Conservation (phyloP, 1,140 invertebrate species). For the Potamilus streckersoni region DNA sequence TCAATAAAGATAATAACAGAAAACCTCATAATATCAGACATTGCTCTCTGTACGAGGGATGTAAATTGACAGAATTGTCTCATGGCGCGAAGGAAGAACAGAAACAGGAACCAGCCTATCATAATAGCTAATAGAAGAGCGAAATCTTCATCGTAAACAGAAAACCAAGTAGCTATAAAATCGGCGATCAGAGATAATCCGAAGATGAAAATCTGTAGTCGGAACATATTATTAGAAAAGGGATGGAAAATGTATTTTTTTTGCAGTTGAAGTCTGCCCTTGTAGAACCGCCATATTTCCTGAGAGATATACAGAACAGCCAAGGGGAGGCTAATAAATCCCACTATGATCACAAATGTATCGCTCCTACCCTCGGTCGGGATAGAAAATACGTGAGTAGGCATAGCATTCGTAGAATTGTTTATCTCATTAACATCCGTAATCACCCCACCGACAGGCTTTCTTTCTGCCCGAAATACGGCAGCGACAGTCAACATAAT, state of each 20-base stretch:
- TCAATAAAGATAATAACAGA: slow-evolving; percentile 37
- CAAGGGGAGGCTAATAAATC: slow-evolving; percentile 23
- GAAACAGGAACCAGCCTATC: slow-evolving; percentile 38
- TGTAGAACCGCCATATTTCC: not conserved
- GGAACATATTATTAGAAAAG: slow-evolving; percentile 18
- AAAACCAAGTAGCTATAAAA: slow-evolving; percentile 1
- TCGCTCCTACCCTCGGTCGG: not conserved
- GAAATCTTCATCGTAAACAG: slow-evolving; percentile 2
- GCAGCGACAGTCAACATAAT: too few species aligned
- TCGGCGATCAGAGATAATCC: slow-evolving; percentile 39
- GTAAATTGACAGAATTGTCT: slow-evolving; percentile 43
- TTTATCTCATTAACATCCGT: too few species aligned
- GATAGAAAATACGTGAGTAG: too few species aligned
- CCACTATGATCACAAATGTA: slow-evolving; percentile 1
- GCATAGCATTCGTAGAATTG: too few species aligned
- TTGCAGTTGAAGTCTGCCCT: slow-evolving; percentile 12
- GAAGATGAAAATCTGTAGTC: slow-evolving; percentile 38
- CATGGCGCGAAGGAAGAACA: slow-evolving; percentile 39
- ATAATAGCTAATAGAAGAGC: slow-evolving; percentile 35
- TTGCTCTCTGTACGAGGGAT: slow-evolving; percentile 35
- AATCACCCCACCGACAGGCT: too few species aligned
- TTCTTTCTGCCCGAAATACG: too few species aligned
- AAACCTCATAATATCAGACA: slow-evolving; percentile 42
- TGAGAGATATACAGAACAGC: slow-evolving; percentile 18
- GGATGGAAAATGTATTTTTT: slow-evolving; percentile 5